Base-by-base conservation (phyloP, 2,888 invertebrate genomes). In the Eupeodes luniger region DNA sequence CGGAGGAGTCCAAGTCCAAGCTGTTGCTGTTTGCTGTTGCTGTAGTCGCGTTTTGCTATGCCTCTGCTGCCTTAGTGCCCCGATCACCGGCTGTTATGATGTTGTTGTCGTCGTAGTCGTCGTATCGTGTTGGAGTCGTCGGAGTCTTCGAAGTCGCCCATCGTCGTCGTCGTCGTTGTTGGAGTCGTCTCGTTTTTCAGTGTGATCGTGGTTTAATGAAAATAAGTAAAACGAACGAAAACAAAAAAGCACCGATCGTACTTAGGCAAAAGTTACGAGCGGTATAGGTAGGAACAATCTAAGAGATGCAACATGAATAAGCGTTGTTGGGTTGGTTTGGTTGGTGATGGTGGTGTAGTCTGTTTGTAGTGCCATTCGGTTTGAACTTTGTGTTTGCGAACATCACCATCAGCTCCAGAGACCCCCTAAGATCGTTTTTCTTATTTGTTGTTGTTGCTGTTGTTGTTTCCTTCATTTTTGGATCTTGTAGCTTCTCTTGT, bases 1-100 rank as follows among this genome's bases (percentile, higher is more conserved):
- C 85, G 89, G 89, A 89, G 89, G 89, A 89, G 89, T 89, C 89
- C 81, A 66, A 89, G 89, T 89, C 89, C 78, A 72, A 89, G 89
- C 81, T 72, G n/a, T 49, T 40, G 40, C 40, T 40, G n/a, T 40
- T 40, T 40, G 40, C 40, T 40, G 40, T 40, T 40, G 40, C 40
- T 9, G 40, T 69, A 81, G 85, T 81, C 81, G 85, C 81, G 74
- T 81, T 85, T 76, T 40, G 40, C 40, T 9, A 40, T 74, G 82
- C 81, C 85, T 85, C 81, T 83, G 85, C 85, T 88, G 87, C 87
- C 84, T 88, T 84, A 88, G 84, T 88, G 87, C 87, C 87, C 84
- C 85, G 88, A 88, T 88, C 85, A 81, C 88, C 88, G 88, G 88
- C 85, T 88, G 88, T 81, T 84, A 88, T 81, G 81, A 85, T 85